phyloP scores from a whole-genome alignment of 1,140 invertebrate genomes.

The Calosoma granatense region DNA sequence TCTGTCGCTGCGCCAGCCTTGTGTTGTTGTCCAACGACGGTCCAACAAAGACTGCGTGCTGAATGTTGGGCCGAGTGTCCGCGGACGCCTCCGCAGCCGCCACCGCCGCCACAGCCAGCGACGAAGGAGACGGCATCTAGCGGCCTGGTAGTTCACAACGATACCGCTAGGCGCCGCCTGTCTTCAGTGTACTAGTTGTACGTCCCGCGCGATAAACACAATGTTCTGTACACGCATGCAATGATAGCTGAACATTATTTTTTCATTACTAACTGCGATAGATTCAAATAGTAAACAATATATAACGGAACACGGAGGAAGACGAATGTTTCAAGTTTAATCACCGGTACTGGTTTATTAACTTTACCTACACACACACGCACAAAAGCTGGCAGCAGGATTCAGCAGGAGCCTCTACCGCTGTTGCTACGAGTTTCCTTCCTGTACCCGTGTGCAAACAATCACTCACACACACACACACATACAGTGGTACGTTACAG shows the following conservation, averaged over 20 bases:
- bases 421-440: not conserved
- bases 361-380: not conserved
- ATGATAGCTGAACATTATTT: not conserved
- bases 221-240: not conserved
- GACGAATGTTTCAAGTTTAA: not conserved
- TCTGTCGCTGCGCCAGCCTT: too few relatives aligned
- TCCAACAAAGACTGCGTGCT: too few relatives aligned
- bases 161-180: constrained; percentile 28
- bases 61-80: not conserved
- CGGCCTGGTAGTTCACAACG: constrained; percentile 20
- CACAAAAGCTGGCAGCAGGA: not conserved
- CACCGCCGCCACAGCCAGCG: not conserved
- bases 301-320: not conserved
- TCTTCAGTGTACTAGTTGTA: constrained; percentile 24
- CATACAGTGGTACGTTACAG: too few relatives aligned
- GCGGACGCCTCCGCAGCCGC: not conserved
- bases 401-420: too few relatives aligned
- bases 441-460: not conserved
- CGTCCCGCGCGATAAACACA: too few relatives aligned
- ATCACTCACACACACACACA: too few relatives aligned
- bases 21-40: too few relatives aligned
- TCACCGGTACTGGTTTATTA: not conserved
- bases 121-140: constrained; percentile 26
- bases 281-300: not conserved
- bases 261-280: not conserved